Conservation (phyloP, 2,113 vertebrate genomes). For the Microcebus jonahi region DNA sequence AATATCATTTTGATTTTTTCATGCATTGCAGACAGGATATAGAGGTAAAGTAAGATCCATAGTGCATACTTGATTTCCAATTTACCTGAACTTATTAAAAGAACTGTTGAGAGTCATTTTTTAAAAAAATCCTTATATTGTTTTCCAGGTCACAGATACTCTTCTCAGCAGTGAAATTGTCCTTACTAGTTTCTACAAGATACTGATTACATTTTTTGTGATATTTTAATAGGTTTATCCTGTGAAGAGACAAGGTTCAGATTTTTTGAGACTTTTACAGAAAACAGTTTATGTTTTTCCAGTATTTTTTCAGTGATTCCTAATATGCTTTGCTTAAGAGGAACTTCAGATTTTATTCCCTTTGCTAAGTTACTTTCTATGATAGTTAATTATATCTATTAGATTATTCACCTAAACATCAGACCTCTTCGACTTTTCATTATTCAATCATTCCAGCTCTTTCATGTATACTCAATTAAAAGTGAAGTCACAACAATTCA, state of each 20-base stretch:
- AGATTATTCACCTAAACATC: conserved; percentile 42
- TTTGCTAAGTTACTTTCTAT: conserved; percentile 27
- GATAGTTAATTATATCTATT: conserved; percentile 10
- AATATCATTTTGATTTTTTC: conserved; percentile 73
- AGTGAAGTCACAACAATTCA: background rate
- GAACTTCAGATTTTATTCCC: background rate
- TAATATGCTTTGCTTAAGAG: background rate
- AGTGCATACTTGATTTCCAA: conserved; percentile 61
- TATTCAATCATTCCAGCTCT: background rate
- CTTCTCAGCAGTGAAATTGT: conserved; percentile 66
- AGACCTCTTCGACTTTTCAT: conserved; percentile 30
- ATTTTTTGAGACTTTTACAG: conserved; percentile 42
- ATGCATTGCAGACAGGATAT: conserved; percentile 53
- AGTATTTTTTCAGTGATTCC: background rate
- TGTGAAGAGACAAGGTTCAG: background rate
- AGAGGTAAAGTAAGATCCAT: conserved; percentile 59
- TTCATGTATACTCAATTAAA: background rate
- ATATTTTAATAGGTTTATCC: conserved; percentile 65
- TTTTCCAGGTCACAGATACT: conserved; percentile 70
- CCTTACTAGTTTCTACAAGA: conserved; percentile 55
- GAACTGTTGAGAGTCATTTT: conserved; percentile 20
- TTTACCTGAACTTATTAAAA: conserved; percentile 70
- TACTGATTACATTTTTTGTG: conserved; percentile 48
- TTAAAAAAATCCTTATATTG: background rate
- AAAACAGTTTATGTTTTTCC: background rate